Percentiles rank a stretch among this genome's conserved stretches.
Evolutionary conservation across 2,888 invertebrate genomes (phyloP).

Genomic region (Ophion slaviceki): DNA sequence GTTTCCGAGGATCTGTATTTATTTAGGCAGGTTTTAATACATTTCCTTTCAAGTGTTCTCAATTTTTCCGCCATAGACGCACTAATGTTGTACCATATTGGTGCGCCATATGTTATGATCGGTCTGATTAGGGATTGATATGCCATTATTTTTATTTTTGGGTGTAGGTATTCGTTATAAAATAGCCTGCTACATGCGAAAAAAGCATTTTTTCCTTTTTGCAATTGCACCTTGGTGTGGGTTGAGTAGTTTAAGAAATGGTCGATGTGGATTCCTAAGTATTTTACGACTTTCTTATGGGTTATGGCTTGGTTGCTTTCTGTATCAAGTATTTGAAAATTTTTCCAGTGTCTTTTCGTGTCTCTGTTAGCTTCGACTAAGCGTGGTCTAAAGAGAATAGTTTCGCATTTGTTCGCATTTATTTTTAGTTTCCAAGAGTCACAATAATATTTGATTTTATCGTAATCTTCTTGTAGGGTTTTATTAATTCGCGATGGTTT

Average conservation of each 20-base stretch:
- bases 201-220: slow-evolving; percentile 65
- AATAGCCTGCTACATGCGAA: slow-evolving; percentile 50
- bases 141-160: slow-evolving; percentile 51
- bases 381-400: slow-evolving; percentile 53
- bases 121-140: slow-evolving; percentile 48
- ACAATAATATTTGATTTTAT: slow-evolving; percentile 60
- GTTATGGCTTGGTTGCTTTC: slow-evolving; percentile 1
- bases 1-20: slow-evolving; percentile 23
- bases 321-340: background rate
- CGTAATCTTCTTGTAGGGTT: slow-evolving; percentile 54
- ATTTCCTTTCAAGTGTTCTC: slow-evolving; percentile 37
- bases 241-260: background rate
- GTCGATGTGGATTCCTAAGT: slow-evolving; percentile 64
- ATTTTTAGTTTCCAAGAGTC: slow-evolving; percentile 66
- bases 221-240: slow-evolving; percentile 48
- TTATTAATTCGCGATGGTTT: slow-evolving; percentile 27
- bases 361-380: slow-evolving; percentile 30
- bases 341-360: slow-evolving; percentile 51
- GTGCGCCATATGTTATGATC: slow-evolving; percentile 17
- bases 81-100: slow-evolving; percentile 15
- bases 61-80: slow-evolving; percentile 20
- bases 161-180: slow-evolving; percentile 51
- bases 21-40: slow-evolving; percentile 23
- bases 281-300: slow-evolving; percentile 62
- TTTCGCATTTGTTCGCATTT: slow-evolving; percentile 62